A percentile compares a stretch with the other conserved stretches of the same genome.
Conservation (phyloP, 1,140 invertebrate genomes). For the Latrodectus geometricus region DNA sequence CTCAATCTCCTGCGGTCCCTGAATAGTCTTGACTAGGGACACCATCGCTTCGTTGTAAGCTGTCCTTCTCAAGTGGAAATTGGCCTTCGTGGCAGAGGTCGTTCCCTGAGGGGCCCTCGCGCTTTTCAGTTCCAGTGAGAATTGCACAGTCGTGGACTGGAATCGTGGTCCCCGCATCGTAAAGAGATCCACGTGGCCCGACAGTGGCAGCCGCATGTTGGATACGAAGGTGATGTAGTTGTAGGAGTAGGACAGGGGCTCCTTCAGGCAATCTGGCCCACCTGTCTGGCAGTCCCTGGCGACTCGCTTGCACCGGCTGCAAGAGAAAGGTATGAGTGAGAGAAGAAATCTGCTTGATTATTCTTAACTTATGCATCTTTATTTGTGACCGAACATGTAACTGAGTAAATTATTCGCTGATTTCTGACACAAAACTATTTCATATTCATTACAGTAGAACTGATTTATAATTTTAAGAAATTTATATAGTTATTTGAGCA, state of each 20-base stretch:
- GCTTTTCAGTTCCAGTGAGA: constrained; percentile 79
- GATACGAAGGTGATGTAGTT: constrained; percentile 92
- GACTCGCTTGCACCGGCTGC: constrained; percentile 83
- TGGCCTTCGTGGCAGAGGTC: constrained; percentile 74
- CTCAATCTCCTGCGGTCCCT: constrained; percentile 90
- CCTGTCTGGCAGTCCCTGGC: constrained; percentile 76
- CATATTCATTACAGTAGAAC: too few species aligned
- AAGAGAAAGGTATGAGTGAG: constrained; percentile 67
- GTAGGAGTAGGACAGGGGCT: constrained; percentile 86
- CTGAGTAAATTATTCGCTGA: not conserved
- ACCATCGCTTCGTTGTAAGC: constrained; percentile 79
- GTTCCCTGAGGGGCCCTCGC: constrained; percentile 76
- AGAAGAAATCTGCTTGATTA: constrained; percentile 54
- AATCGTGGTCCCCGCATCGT: constrained; percentile 82
- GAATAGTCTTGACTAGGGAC: constrained; percentile 77
- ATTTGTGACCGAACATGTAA: not conserved
- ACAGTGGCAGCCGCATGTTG: constrained; percentile 79
- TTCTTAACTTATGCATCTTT: not conserved
- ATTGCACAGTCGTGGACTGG: constrained; percentile 77
- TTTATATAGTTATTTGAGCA: too few species aligned
- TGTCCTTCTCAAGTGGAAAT: constrained; percentile 74
- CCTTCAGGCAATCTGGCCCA: constrained; percentile 79
- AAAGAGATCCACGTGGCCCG: constrained; percentile 81
- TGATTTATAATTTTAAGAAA: too few species aligned
- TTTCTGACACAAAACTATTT: not conserved